Evolutionary conservation across 2,888 invertebrate species (phyloP).

Genomic region (Himalopsyche tibetana): DNA sequence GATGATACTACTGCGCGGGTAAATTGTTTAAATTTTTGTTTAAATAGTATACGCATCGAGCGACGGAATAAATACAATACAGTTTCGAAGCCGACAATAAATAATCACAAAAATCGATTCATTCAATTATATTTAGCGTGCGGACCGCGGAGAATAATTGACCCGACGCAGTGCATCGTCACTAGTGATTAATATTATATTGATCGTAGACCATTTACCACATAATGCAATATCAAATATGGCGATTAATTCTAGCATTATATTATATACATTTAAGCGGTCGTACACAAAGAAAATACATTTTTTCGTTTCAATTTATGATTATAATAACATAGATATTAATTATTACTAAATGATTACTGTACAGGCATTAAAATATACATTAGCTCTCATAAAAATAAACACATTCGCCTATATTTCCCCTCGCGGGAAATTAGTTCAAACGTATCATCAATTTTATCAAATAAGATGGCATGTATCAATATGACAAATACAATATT

Average conservation of each 20-base stretch:
- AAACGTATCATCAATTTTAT: constrained; percentile 12
- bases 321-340: constrained; percentile 4
- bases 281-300: constrained; percentile 29
- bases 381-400: constrained; percentile 36
- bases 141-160: constrained; percentile 23
- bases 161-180: constrained; percentile 9
- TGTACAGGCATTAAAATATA: constrained; percentile 27
- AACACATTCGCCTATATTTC: not conserved
- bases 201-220: constrained; percentile 16
- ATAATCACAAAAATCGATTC: constrained; percentile 9
- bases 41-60: constrained; percentile 34
- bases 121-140: not conserved
- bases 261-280: constrained; percentile 6
- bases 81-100: constrained; percentile 24
- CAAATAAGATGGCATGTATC: constrained; percentile 58
- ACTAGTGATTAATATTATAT: constrained; percentile 19
- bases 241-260: constrained; percentile 39
- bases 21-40: not conserved
- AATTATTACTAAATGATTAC: not conserved
- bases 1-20: not conserved
- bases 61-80: constrained; percentile 13
- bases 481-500: constrained; percentile 55
- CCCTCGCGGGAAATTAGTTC: not conserved
- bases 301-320: constrained; percentile 12
- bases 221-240: constrained; percentile 27